A percentile compares a stretch with the other conserved stretches of the same genome.
phyloP scores from a whole-genome alignment of 1,140 invertebrate genomes.

The Hormaphis cornu region DNA sequence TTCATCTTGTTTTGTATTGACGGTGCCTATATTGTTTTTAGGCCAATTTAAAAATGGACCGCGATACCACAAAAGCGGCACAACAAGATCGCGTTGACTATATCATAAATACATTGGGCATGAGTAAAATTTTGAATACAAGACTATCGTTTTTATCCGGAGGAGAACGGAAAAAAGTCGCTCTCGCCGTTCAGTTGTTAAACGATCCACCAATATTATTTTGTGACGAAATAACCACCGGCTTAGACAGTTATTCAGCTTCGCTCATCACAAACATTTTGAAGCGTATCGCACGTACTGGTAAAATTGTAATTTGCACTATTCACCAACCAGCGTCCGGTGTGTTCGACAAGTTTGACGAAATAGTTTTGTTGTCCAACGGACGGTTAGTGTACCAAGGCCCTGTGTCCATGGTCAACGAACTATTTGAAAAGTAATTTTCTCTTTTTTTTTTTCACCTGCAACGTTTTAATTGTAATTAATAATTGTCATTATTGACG shows the following conservation, averaged over 20 bases:
- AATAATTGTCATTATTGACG: background rate
- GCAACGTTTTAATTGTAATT: background rate
- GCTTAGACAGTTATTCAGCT: conserved; percentile 37
- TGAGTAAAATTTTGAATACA: conserved; percentile 67
- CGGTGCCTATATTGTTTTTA: too few species aligned
- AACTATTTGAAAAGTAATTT: conserved; percentile 56
- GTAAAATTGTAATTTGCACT: conserved; percentile 70
- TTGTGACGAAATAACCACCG: conserved; percentile 90
- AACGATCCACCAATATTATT: conserved; percentile 89
- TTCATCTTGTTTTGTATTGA: too few species aligned
- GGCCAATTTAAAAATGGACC: conserved; percentile 42
- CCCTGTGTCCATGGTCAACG: conserved; percentile 49
- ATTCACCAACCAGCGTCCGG: conserved; percentile 94
- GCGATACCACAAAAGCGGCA: conserved; percentile 36
- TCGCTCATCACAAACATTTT: conserved; percentile 34
- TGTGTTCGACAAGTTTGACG: conserved; percentile 92
- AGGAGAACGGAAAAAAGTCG: conserved; percentile 84
- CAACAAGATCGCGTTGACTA: conserved; percentile 40
- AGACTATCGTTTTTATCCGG: conserved; percentile 73
- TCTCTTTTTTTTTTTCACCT: background rate
- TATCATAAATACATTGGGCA: conserved; percentile 60
- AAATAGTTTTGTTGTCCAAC: conserved; percentile 60
- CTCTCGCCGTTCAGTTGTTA: conserved; percentile 59
- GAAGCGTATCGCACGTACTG: conserved; percentile 33
- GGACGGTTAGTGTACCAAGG: conserved; percentile 75